Evolutionary conservation across 2,888 invertebrate genomes (phyloP), one percentile per base, ranked within the genome.

Genomic region (Margaritifera margaritifera): DNA sequence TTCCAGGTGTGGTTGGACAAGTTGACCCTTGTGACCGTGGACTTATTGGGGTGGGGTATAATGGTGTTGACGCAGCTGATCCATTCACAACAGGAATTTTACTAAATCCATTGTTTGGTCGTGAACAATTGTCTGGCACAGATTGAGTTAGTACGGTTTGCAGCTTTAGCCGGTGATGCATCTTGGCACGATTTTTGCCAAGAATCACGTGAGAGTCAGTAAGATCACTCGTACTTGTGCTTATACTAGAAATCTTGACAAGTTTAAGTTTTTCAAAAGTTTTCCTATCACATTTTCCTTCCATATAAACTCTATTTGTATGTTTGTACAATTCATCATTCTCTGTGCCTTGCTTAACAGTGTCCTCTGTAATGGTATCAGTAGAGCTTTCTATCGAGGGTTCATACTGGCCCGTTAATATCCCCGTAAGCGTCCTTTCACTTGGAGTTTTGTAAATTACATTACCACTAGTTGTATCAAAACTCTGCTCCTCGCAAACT

Each of bases 11-110:
- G 62, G 93, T 91, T 27, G 92, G 92, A 82, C 91, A 91, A 71
- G 91, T 90, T 69, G 92, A 92, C 78, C 92, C 92, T 8, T 92
- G 92, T 22, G 93, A 92, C 80, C 92, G 90, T 11, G 93, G 92
- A 82, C 92, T 91, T 62, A 91, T 79, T 6, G 92, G 92, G 4
- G 91, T 91, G n/a, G 90, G 90, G 77, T 89, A 89, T 64, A 88
- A 86, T 19, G 79, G 75, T 19, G 80, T 74, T 20, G 79, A 75
- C 24, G 76, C 70, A 52, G 74, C 74, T 18, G 77, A 74, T 66
- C 64, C 68, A 58, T 73, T 76, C 53, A 77, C 54, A 42, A 68
- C 72, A 42, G 61, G 42, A 18, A 60, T 56, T 50, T 66, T 68
- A 22, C 64, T 68, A 42, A 62, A 70, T 18, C 72, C 72, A 63